Evolutionary conservation across 2,797 vertebrate genomes (phyloP).

Genomic region (Poecile montanus): DNA sequence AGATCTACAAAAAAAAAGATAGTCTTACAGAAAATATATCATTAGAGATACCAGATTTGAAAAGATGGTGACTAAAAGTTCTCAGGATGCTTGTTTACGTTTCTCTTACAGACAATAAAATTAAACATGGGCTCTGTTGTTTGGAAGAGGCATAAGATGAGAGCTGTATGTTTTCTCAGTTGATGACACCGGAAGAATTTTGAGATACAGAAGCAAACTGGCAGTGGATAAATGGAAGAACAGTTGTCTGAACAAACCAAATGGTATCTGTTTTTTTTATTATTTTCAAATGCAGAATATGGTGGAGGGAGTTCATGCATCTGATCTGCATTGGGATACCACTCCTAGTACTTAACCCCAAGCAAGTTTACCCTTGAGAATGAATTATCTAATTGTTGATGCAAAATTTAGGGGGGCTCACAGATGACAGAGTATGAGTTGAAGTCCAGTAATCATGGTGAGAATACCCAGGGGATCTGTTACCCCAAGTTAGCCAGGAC

Average conservation of each 20-base stretch:
- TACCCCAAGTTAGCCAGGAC: background rate
- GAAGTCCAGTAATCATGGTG: background rate
- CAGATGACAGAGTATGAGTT: background rate
- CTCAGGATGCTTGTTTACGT: background rate
- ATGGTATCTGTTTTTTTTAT: background rate
- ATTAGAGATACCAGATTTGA: background rate
- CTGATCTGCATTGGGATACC: background rate
- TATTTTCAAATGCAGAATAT: background rate
- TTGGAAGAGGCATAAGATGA: background rate
- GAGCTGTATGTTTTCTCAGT: background rate
- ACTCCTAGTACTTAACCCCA: rapidly evolving
- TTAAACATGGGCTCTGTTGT: background rate
- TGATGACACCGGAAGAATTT: background rate
- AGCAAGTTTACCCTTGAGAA: background rate
- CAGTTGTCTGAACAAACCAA: background rate
- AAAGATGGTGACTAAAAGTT: background rate
- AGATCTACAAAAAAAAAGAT: background rate
- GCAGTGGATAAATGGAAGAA: background rate
- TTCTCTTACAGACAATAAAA: background rate
- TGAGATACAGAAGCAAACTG: background rate
- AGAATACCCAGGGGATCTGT: background rate
- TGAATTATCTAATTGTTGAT: background rate
- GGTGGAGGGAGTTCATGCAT: background rate
- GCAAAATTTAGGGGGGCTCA: background rate
- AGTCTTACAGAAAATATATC: background rate